Percentiles rank a stretch among this genome's conserved stretches.
Conservation (phyloP, 2,797 vertebrate genomes). For the Oreochromis mossambicus region DNA sequence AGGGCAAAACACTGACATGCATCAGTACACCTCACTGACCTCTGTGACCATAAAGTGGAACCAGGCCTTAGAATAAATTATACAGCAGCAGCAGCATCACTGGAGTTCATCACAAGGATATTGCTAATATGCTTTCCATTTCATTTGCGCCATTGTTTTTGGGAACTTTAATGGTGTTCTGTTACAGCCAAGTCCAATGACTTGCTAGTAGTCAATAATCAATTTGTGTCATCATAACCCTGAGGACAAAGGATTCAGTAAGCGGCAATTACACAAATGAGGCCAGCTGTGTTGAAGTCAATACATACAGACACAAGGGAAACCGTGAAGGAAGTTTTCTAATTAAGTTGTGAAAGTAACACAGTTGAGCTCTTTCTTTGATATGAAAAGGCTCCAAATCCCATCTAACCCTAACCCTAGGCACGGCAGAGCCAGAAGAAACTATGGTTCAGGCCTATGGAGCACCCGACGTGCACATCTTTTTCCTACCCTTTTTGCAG, state of each 20-base stretch:
- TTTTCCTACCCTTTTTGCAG: neutral
- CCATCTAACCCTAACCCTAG: neutral
- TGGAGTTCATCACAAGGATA: neutral
- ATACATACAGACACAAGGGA: neutral
- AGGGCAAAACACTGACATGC: neutral
- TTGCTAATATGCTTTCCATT: neutral
- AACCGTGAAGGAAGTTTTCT: neutral
- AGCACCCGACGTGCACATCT: neutral
- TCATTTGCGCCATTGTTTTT: neutral
- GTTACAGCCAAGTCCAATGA: neutral
- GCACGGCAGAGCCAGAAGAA: neutral
- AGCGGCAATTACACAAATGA: neutral
- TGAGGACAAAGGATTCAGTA: neutral
- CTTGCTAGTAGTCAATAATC: conserved; percentile 10
- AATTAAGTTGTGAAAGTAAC: neutral
- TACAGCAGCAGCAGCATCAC: neutral
- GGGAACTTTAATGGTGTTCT: neutral
- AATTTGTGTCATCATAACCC: conserved; percentile 9
- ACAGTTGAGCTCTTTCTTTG: neutral
- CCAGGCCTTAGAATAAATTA: neutral
- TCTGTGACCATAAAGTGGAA: neutral
- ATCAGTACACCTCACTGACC: neutral
- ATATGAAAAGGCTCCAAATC: neutral
- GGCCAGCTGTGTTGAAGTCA: neutral
- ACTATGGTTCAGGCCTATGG: neutral